These are phyloP conservation scores for Nematolebias whitei DNA, from an alignment of 2,113 vertebrate genomes.

Conservation along the genomic window DNA sequence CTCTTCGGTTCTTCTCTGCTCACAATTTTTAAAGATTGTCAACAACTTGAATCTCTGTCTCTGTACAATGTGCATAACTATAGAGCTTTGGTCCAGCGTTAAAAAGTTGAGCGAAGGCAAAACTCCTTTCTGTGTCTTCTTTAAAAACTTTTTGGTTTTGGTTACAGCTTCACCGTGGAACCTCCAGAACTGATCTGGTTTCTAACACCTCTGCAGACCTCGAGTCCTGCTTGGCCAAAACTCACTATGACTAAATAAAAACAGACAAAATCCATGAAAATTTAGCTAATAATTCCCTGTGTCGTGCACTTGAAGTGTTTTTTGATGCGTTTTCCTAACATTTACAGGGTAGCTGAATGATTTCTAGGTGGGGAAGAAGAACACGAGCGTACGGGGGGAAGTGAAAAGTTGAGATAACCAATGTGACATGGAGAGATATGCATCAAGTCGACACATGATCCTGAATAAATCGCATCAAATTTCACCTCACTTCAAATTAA, in stretches of 20 bases:
- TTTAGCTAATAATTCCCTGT: constrained; percentile 11
- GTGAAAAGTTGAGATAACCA: constrained; percentile 48
- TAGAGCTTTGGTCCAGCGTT: constrained; percentile 99
- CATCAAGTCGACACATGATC: constrained; percentile 65
- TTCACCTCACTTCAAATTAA: constrained; percentile 70
- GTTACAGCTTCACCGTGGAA: constrained; percentile 91
- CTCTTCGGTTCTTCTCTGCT: constrained; percentile 84
- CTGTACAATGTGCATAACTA: constrained; percentile 99
- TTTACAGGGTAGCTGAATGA: constrained; percentile 27
- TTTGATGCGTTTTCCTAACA: constrained; percentile 32
- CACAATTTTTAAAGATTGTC: constrained; percentile 90
- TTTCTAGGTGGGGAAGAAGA: constrained; percentile 41
- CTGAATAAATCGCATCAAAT: constrained; percentile 73
- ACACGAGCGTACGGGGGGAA: background rate
- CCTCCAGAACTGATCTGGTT: constrained; percentile 80
- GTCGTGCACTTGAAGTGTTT: constrained; percentile 21
- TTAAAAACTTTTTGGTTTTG: constrained; percentile 82
- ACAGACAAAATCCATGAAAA: constrained; percentile 20
- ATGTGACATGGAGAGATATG: constrained; percentile 64
- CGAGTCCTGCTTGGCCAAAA: constrained; percentile 34
- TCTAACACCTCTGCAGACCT: constrained; percentile 29
- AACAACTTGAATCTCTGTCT: constrained; percentile 94
- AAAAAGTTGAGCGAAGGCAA: constrained; percentile 90
- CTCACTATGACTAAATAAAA: background rate
- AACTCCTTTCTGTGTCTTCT: constrained; percentile 73